Evolutionary conservation across 1,140 invertebrate genomes (phyloP).

Genomic region (Tribolium castaneum): DNA sequence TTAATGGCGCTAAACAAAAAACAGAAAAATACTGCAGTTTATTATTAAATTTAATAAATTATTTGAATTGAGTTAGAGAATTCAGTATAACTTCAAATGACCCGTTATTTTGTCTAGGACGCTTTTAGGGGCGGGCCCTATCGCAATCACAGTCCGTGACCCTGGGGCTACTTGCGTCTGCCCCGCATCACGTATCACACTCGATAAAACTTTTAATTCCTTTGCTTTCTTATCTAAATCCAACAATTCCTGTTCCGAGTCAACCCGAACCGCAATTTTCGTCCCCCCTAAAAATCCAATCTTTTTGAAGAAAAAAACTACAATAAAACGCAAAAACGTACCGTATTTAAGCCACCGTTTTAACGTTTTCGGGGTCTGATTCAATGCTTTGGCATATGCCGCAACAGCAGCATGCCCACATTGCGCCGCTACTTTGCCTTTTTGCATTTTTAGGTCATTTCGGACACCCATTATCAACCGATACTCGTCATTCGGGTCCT

Average conservation of each 20-base stretch:
- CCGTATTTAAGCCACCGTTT: conserved; percentile 80
- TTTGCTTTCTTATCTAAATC: conserved; percentile 76
- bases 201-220: conserved; percentile 74
- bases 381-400: conserved; percentile 78
- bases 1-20: too few species aligned
- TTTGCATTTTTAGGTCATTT: conserved; percentile 93
- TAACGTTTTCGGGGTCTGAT: conserved; percentile 72
- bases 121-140: conserved; percentile 85
- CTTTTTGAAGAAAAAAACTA: not conserved
- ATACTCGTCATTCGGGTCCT: conserved; percentile 66
- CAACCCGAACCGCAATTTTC: conserved; percentile 68
- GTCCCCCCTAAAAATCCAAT: conserved; percentile 57
- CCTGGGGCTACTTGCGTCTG: conserved; percentile 87
- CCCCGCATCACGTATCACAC: conserved; percentile 87
- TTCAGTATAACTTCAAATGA: conserved; percentile 86
- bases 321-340: conserved; percentile 52
- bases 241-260: conserved; percentile 75
- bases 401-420: conserved; percentile 90
- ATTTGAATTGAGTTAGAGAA: not conserved
- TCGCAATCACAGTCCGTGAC: conserved; percentile 86
- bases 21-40: too few species aligned
- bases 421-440: conserved; percentile 94
- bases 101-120: conserved; percentile 87
- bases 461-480: conserved; percentile 90
- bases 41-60: too few species aligned